phyloP scores from a whole-genome alignment of 2,888 invertebrate genomes.

The Caprella mutica region DNA sequence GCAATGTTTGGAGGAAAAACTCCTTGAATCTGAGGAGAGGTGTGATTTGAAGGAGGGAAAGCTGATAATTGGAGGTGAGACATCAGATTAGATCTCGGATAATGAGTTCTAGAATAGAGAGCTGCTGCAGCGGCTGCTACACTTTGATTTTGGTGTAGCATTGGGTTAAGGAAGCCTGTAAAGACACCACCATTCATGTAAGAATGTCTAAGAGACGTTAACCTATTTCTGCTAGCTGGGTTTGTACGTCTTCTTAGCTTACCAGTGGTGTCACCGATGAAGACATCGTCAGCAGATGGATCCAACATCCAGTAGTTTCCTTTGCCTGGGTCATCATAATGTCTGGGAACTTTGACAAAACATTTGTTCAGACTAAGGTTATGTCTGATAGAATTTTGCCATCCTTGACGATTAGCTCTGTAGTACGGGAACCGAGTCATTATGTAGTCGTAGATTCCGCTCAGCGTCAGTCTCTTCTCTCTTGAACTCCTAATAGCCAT shows the following conservation, averaged over 20 bases:
- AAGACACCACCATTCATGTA: too few species aligned
- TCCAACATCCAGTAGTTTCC: conserved; percentile 99
- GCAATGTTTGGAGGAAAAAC: too few species aligned
- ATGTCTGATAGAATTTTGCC: conserved; percentile 98
- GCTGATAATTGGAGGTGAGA: too few species aligned
- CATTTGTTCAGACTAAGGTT: conserved; percentile 96
- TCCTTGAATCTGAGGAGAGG: too few species aligned
- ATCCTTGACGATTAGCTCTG: conserved; percentile 93
- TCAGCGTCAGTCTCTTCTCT: conserved; percentile 82
- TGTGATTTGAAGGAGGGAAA: too few species aligned
- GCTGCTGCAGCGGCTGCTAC: too few species aligned
- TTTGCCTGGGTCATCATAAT: conserved; percentile 98
- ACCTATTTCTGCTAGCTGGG: conserved; percentile 26
- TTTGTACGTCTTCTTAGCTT: conserved; percentile 40
- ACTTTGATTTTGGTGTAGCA: too few species aligned
- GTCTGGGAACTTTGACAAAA: conserved; percentile 79
- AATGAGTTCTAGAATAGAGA: too few species aligned
- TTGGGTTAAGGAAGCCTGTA: too few species aligned
- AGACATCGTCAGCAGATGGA: conserved; percentile 91
- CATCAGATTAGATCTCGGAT: too few species aligned
- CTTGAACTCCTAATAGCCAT: conserved; percentile 95
- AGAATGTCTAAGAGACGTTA: conserved; percentile 76
- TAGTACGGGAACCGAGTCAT: conserved; percentile 98
- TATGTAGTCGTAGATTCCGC: conserved; percentile 97
- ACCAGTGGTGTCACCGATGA: conserved; percentile 91